Evolutionary conservation across 30 jellyfish, hydroid and myxozoan genomes (phyloP).

Genomic region (Hydractinia echinata): DNA sequence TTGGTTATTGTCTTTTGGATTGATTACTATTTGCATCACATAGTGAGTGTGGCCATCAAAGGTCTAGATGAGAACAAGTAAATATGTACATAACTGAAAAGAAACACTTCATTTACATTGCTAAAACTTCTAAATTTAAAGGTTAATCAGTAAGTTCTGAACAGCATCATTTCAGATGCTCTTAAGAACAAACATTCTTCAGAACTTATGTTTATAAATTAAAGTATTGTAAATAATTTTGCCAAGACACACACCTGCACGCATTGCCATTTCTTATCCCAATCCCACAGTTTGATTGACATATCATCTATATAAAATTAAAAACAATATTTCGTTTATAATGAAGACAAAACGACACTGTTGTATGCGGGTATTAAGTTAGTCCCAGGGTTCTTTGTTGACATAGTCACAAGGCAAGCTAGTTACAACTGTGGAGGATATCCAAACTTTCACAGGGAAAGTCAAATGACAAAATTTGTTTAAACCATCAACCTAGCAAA

Average conservation of each 20-base stretch:
- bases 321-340: neutral
- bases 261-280: constrained; percentile 99
- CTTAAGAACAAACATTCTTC: neutral
- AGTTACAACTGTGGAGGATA: neutral
- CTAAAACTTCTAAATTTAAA: too few relatives aligned
- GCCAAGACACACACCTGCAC: constrained; percentile 52
- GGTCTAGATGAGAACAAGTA: constrained; percentile 28
- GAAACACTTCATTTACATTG: too few relatives aligned
- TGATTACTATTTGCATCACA: constrained; percentile 94
- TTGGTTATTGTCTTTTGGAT: constrained; percentile 96
- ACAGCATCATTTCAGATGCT: neutral
- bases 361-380: neutral
- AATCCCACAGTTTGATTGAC: constrained; percentile 97
- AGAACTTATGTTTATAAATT: neutral
- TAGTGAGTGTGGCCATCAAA: constrained; percentile 98
- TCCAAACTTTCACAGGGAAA: neutral
- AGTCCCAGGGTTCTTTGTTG: neutral
- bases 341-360: neutral
- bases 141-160: too few relatives aligned
- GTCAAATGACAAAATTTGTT: too few relatives aligned
- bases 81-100: too few relatives aligned
- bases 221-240: too few relatives aligned
- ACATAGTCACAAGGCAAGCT: neutral
- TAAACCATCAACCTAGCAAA: too few relatives aligned
- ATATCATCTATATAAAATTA: constrained; percentile 75